A percentile compares a stretch with the other conserved stretches of the same genome.
phyloP scores from a whole-genome alignment of 2,113 vertebrate species.

The Neopipo cinnamomea region DNA sequence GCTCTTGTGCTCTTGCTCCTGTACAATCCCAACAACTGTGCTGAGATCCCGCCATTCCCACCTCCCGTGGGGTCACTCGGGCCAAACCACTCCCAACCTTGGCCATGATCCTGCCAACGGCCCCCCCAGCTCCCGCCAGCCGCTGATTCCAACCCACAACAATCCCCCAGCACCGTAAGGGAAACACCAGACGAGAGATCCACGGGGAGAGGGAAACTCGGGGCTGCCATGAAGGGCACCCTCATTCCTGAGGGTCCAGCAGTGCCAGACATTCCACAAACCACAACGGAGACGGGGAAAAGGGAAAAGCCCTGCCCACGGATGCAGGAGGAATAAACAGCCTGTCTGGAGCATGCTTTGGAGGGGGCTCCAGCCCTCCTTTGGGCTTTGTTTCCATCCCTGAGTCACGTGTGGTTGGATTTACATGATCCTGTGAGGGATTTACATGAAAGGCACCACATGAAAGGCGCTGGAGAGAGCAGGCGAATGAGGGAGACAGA shows the following conservation, averaged over 20 bases:
- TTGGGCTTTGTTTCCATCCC: not conserved
- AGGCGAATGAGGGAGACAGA: not conserved
- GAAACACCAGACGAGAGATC: not conserved
- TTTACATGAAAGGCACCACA: not conserved
- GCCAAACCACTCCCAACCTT: not conserved
- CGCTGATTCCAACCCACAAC: not conserved
- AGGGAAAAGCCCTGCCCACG: not conserved
- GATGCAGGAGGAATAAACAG: not conserved
- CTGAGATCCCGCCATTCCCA: not conserved
- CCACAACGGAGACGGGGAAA: not conserved
- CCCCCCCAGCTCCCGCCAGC: not conserved
- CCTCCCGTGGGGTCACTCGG: not conserved
- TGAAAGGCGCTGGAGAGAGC: not conserved
- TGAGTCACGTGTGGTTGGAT: not conserved
- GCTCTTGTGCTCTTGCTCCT: not conserved
- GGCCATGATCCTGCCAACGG: not conserved
- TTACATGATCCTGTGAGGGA: too few relatives aligned
- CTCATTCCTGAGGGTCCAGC: not conserved
- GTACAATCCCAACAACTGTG: not conserved
- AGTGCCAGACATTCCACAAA: not conserved
- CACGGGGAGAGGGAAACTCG: not conserved
- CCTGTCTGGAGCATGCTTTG: not conserved
- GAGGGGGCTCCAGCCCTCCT: not conserved
- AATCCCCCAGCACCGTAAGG: not conserved
- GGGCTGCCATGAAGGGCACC: not conserved